Percentiles rank a stretch among this genome's conserved stretches.
These are phyloP conservation scores for Mormyrops boulengeri DNA, from an alignment of 2,797 vertebrate genomes.

Conservation along the genomic window DNA sequence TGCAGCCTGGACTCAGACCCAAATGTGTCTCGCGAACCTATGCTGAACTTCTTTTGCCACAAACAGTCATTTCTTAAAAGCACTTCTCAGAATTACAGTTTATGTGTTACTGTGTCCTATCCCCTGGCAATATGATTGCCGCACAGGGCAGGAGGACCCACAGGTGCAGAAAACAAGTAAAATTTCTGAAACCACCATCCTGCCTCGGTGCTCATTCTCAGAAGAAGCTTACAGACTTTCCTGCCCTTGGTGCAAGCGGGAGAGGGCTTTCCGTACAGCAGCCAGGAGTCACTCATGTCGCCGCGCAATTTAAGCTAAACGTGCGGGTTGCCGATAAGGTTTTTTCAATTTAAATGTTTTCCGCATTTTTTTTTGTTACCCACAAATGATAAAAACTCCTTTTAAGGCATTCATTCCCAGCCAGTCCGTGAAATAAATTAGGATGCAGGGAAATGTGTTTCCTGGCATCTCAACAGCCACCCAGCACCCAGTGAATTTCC, in stretches of 20 bases:
- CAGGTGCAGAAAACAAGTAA: background rate
- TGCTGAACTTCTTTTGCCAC: background rate
- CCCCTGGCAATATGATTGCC: constrained; percentile 4
- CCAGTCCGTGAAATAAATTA: background rate
- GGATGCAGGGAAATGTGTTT: background rate
- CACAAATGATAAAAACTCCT: background rate
- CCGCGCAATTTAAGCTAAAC: constrained; percentile 56
- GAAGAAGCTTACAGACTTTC: background rate
- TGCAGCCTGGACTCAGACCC: background rate
- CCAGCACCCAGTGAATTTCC: background rate
- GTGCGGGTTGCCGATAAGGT: constrained; percentile 52
- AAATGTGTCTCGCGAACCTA: background rate
- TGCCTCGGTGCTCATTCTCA: background rate
- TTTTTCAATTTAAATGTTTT: constrained; percentile 45
- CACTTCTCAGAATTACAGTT: background rate
- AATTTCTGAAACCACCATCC: background rate
- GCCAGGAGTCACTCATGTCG: constrained; percentile 46
- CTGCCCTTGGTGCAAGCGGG: background rate
- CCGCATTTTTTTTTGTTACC: background rate
- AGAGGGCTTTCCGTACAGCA: constrained; percentile 8
- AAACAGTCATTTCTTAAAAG: background rate
- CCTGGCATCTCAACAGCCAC: background rate
- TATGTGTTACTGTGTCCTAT: constrained; percentile 13
- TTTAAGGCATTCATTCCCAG: background rate
- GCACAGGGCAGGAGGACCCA: background rate